Evolutionary conservation across 2,113 vertebrate species (phyloP).

Genomic region (Blennius ocellaris): DNA sequence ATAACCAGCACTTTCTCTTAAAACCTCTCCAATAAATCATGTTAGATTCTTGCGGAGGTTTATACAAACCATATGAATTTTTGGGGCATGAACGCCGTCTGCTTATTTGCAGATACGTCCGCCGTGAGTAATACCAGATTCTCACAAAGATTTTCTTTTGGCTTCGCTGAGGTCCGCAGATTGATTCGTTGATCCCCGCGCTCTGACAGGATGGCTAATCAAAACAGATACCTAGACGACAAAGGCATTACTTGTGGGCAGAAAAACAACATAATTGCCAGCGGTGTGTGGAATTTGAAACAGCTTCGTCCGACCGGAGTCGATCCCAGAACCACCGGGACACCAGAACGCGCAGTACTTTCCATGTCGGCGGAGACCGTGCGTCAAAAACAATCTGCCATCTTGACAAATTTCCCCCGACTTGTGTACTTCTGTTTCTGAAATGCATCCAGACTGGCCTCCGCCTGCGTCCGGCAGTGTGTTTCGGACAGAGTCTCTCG

Average conservation of each 20-base stretch:
- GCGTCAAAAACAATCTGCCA: conserved; percentile 45
- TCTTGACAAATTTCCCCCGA: conserved; percentile 33
- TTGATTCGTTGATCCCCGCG: conserved; percentile 58
- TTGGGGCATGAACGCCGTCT: conserved; percentile 59
- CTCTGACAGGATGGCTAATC: conserved; percentile 70
- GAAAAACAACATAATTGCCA: conserved; percentile 67
- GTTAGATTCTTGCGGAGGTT: conserved; percentile 38
- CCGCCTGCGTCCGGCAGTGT: conserved; percentile 55
- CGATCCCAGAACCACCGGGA: conserved; percentile 43
- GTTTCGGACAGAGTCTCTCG: conserved; percentile 52
- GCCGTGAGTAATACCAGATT: conserved; percentile 54
- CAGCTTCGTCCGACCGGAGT: conserved; percentile 37
- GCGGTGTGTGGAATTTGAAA: conserved; percentile 58
- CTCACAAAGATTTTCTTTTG: conserved; percentile 51
- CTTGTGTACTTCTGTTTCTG: conserved; percentile 3
- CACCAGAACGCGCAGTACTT: conserved; percentile 49
- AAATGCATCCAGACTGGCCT: conserved; percentile 34
- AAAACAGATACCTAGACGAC: conserved; percentile 69
- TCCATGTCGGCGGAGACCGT: conserved; percentile 46
- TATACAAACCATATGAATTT: conserved; percentile 55
- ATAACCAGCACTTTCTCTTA: conserved; percentile 29
- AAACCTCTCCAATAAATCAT: conserved; percentile 41
- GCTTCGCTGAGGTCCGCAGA: conserved; percentile 49
- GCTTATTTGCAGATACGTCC: conserved; percentile 51
- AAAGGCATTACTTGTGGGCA: conserved; percentile 55